These are phyloP conservation scores for Himalopsyche anomala DNA, from an alignment of 2,888 invertebrate genomes.

Conservation along the genomic window DNA sequence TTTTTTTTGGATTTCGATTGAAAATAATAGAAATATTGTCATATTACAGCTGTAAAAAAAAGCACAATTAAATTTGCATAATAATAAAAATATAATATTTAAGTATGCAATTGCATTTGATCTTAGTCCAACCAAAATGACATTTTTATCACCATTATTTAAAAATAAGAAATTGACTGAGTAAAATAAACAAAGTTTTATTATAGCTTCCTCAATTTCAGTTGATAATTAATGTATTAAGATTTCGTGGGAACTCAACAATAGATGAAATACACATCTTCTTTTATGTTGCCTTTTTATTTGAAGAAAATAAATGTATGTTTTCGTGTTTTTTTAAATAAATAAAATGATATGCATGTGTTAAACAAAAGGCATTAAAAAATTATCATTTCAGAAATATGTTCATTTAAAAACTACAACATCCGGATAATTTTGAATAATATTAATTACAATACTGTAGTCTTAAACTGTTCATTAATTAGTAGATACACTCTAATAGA, in stretches of 20 bases:
- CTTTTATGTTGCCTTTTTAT: slow-evolving; percentile 21
- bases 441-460: slow-evolving; percentile 42
- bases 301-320: slow-evolving; percentile 32
- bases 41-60: no score
- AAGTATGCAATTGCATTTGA: no score
- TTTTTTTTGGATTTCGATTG: no score
- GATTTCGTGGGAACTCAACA: slow-evolving; percentile 2
- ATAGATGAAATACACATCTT: background rate
- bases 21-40: no score
- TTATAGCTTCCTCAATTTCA: background rate
- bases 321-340: background rate
- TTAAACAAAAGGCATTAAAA: slow-evolving; percentile 42
- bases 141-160: no score
- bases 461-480: slow-evolving; percentile 42
- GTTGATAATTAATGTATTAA: slow-evolving; percentile 5
- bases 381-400: slow-evolving; percentile 40
- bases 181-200: background rate
- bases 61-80: no score
- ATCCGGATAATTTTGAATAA: slow-evolving; percentile 42
- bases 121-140: no score
- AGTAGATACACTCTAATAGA: slow-evolving; percentile 41
- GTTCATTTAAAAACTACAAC: slow-evolving; percentile 42
- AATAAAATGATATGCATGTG: slow-evolving; percentile 38
- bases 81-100: no score
- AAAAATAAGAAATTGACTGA: background rate